These are phyloP conservation scores for Callospermophilus lateralis DNA, from an alignment of 2,113 vertebrate genomes.

Conservation along the genomic window DNA sequence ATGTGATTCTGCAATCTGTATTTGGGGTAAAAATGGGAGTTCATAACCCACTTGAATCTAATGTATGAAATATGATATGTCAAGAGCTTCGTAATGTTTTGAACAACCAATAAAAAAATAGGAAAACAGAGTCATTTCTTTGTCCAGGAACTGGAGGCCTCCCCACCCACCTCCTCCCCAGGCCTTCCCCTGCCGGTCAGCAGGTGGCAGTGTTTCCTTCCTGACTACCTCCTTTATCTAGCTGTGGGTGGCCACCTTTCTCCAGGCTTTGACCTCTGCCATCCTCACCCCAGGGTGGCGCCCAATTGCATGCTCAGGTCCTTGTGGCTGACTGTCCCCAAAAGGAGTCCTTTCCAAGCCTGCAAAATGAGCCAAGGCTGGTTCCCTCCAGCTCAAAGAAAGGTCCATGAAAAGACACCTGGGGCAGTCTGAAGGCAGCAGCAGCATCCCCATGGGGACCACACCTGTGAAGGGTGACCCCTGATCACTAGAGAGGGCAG, in stretches of 20 bases:
- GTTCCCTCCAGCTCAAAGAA: not conserved
- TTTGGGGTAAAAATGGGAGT: no score
- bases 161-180: not conserved
- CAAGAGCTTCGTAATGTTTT: no score
- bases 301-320: not conserved
- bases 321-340: not conserved
- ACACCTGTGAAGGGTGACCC: not conserved
- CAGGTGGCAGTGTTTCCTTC: not conserved
- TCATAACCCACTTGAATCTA: no score
- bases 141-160: fast-evolving
- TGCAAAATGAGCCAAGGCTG: not conserved
- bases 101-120: no score
- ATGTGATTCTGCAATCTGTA: no score
- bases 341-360: no score
- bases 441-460: not conserved
- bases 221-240: no score
- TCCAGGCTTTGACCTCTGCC: not conserved
- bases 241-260: not conserved
- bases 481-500: not conserved
- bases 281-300: not conserved
- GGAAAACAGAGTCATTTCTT: not conserved
- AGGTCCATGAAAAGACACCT: no score
- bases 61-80: no score
- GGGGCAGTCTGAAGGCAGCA: not conserved
- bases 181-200: not conserved